Evolutionary conservation across 2,113 vertebrate genomes (phyloP).

Genomic region (Mionectes macconnelli): DNA sequence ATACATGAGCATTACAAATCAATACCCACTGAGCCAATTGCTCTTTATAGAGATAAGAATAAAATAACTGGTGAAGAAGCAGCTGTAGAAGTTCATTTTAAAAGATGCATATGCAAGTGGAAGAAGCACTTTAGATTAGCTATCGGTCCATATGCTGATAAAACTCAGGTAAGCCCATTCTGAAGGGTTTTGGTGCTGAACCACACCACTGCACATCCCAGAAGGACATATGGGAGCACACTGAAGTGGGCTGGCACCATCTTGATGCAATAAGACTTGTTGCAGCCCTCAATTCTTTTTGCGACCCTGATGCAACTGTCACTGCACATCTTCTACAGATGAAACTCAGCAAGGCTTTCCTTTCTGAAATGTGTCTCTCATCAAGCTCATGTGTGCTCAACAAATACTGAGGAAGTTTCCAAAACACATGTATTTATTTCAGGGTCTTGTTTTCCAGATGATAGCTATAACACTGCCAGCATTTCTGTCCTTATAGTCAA

Average conservation of each 20-base stretch:
- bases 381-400: neutral
- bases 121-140: neutral
- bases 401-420: neutral
- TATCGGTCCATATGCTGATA: neutral
- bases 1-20: neutral
- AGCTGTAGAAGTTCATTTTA: neutral
- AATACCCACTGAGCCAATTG: neutral
- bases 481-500: neutral
- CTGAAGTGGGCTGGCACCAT: neutral
- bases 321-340: neutral
- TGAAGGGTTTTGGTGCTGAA: neutral
- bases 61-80: neutral
- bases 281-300: neutral
- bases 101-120: neutral
- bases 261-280: neutral
- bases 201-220: neutral
- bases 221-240: neutral
- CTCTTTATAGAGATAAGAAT: neutral
- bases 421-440: neutral
- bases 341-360: neutral
- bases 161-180: neutral
- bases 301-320: neutral
- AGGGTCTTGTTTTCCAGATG: neutral
- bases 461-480: neutral
- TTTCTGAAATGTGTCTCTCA: neutral